Evolutionary conservation across 2,888 invertebrate genomes (phyloP), one percentile per base, ranked within the genome.

Genomic region (Bhutanitis thaidina): DNA sequence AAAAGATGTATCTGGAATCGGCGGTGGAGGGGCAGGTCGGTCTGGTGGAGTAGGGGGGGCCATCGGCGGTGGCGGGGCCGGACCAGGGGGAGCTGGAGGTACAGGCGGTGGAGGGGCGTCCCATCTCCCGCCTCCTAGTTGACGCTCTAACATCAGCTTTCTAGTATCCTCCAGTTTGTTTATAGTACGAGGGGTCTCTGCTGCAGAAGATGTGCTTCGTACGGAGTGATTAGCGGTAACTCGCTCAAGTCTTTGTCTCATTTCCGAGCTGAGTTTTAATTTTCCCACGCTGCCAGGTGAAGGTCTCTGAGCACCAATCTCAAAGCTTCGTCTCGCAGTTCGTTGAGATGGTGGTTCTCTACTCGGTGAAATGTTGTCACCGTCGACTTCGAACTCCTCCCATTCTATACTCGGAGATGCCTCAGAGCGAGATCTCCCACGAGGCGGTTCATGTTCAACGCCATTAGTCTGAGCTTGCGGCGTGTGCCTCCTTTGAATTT

Each of bases 281-380:
- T 97, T 97, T 0, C 97, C 97, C 3, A 97, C 95, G 70, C 96
- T 96, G 1, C 96, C 96, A 0, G 96, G 96, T 0, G 94, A 93
- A 0, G 95, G 96, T 35, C 95, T 90, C 52, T 94, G 93, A 0
- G 95, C 95, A 0, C 96, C 95, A 15, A 96, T 93, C 73, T 96
- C 96, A 63, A 95, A 94, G 56, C 94, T 94, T 52, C 93, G 86
- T 50, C 91, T 83, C 0, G 87, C 83, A 0, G 84, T 85, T 49
- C 87, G 65, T 49, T 84, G 84, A 32, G 70, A 79, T 0, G 89
- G 85, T 0, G 87, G 84, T 57, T 88, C 89, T 47, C 87, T 77
- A 50, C 73, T 76, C 1, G 86, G 75, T 0, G 82, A 77, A 0
- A 67, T 59, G 0, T 81, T 73, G 1, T 77, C 76, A 0, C 87